Conservation (phyloP, 2,888 invertebrate genomes). For the Lymantria dispar region DNA sequence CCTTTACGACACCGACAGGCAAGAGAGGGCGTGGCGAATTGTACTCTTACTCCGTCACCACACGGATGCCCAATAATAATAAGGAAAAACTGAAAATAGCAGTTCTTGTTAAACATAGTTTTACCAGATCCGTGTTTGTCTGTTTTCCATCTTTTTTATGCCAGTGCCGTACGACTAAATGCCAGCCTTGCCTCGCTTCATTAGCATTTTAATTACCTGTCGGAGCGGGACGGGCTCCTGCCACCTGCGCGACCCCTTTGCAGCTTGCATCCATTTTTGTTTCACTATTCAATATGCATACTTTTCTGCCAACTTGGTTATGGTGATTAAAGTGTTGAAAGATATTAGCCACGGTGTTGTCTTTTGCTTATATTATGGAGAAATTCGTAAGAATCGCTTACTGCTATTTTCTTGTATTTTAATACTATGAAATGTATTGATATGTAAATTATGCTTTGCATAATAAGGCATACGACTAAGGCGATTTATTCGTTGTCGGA, state of each 20-base stretch:
- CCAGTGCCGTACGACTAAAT: slow-evolving; percentile 19
- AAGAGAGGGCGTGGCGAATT: no score
- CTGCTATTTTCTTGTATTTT: no score
- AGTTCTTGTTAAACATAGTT: no score
- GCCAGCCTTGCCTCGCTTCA: slow-evolving; percentile 45
- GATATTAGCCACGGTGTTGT: neutral
- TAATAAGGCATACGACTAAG: no score
- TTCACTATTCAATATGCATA: slow-evolving; percentile 47
- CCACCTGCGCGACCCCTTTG: slow-evolving; percentile 49
- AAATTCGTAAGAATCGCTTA: no score
- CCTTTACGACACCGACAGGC: no score
- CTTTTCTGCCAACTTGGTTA: slow-evolving; percentile 31
- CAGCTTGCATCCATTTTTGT: slow-evolving; percentile 32
- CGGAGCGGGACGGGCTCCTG: slow-evolving; percentile 38
- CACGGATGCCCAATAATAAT: no score
- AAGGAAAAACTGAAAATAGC: no score
- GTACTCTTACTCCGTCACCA: no score
- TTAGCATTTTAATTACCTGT: slow-evolving; percentile 79
- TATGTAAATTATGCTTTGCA: no score
- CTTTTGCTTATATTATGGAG: neutral
- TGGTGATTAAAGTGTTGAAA: slow-evolving; percentile 7
- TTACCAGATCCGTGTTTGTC: neutral
- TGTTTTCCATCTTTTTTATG: slow-evolving; percentile 16
- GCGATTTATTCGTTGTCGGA: no score
- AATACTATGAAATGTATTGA: no score